Evolutionary conservation across 2,113 vertebrate genomes (phyloP).

Genomic region (Alosa alosa): DNA sequence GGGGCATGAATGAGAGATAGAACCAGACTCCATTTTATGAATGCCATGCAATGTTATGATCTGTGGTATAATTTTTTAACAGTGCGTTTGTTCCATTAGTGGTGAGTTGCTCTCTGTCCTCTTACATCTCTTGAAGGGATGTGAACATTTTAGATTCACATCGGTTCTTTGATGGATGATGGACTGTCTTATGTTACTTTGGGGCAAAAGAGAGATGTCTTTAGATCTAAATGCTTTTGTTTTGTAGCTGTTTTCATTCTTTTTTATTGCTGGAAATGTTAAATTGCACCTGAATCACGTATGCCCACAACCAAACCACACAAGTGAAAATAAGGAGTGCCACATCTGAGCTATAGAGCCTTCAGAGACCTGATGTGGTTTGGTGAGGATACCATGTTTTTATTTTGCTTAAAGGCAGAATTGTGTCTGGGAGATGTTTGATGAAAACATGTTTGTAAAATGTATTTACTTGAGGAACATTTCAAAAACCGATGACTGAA

Average conservation of each 20-base stretch:
- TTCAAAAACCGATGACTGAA: constrained; percentile 20
- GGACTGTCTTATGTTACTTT: constrained; percentile 24
- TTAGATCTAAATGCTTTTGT: constrained; percentile 30
- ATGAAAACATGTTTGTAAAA: constrained; percentile 9
- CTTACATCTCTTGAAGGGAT: constrained; percentile 51
- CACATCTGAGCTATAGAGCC: neutral
- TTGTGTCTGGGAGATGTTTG: constrained; percentile 5
- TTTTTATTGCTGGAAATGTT: constrained; percentile 49
- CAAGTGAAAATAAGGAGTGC: neutral
- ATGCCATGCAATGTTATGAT: constrained; percentile 1
- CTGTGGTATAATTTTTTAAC: constrained; percentile 9
- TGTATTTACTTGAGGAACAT: constrained; percentile 15
- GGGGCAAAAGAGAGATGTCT: constrained; percentile 35
- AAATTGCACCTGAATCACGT: constrained; percentile 37
- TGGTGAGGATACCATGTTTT: constrained; percentile 22
- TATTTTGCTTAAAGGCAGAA: constrained; percentile 45
- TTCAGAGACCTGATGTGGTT: neutral
- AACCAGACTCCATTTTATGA: constrained; percentile 11
- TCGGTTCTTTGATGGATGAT: constrained; percentile 22
- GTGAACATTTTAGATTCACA: constrained; percentile 46
- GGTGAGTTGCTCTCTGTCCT: neutral
- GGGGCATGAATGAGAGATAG: neutral
- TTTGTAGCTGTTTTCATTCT: constrained; percentile 8
- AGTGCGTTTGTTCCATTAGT: constrained; percentile 11
- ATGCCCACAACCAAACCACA: constrained; percentile 2